These are phyloP conservation scores for Mycalesis mineus DNA, from an alignment of 2,888 invertebrate species.

Conservation along the genomic window DNA sequence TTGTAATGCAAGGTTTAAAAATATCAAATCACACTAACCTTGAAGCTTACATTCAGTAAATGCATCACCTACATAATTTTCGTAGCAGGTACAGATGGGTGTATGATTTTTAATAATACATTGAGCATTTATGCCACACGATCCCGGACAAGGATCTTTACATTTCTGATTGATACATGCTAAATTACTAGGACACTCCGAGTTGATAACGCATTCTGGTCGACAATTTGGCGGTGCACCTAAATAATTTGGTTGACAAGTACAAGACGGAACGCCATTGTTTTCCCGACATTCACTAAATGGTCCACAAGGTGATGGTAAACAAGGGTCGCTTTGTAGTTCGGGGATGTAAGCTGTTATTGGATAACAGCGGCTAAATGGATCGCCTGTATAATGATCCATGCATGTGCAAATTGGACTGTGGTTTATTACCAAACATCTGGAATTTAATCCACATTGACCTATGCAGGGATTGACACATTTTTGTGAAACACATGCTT, in stretches of 20 bases:
- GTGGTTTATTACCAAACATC: constrained; percentile 85
- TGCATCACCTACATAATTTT: constrained; percentile 85
- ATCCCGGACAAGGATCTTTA: constrained; percentile 88
- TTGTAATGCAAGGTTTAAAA: neutral
- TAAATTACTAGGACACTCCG: constrained; percentile 85
- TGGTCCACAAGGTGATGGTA: constrained; percentile 82
- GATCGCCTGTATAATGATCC: constrained; percentile 80
- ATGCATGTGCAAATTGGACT: constrained; percentile 84
- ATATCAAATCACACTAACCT: constrained; percentile 52
- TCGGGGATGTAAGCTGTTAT: constrained; percentile 39
- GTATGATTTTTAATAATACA: constrained; percentile 84
- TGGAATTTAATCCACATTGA: constrained; percentile 84
- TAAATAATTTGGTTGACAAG: constrained; percentile 81
- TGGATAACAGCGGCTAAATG: constrained; percentile 79
- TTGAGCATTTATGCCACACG: constrained; percentile 82
- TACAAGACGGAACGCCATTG: constrained; percentile 80
- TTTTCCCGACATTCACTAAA: constrained; percentile 82
- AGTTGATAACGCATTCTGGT: constrained; percentile 83
- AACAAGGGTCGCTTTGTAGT: constrained; percentile 72
- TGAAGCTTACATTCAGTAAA: constrained; percentile 79
- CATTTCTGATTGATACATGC: constrained; percentile 89
- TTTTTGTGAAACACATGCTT: constrained; percentile 83
- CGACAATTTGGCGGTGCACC: constrained; percentile 85
- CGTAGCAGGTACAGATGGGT: constrained; percentile 85
- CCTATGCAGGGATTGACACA: constrained; percentile 85